Evolutionary conservation across 1,140 invertebrate species (phyloP).

Genomic region (Micrasema minimum): DNA sequence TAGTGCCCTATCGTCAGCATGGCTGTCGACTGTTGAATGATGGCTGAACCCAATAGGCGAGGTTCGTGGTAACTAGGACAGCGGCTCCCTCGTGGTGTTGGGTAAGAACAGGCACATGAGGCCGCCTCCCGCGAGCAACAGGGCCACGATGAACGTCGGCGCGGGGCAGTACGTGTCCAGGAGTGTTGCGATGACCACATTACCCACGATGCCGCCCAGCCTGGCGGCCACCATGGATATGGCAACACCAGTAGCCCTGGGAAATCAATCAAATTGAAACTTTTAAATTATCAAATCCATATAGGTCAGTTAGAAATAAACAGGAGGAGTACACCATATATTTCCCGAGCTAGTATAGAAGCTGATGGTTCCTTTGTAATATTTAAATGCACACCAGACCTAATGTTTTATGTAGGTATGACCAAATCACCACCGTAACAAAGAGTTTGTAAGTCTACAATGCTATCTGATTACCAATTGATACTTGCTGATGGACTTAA

Average conservation of each 20-base stretch:
- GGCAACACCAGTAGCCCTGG: slow-evolving; percentile 84
- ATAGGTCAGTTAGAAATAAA: too few species aligned
- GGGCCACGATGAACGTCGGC: slow-evolving; percentile 86
- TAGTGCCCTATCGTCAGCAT: neutral
- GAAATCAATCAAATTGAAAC: slow-evolving; percentile 34
- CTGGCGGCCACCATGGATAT: slow-evolving; percentile 88
- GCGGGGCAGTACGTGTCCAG: slow-evolving; percentile 85
- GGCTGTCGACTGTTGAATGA: neutral
- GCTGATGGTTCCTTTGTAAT: too few species aligned
- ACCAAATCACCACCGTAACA: too few species aligned
- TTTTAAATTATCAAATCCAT: too few species aligned
- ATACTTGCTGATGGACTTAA: too few species aligned
- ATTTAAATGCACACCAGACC: too few species aligned
- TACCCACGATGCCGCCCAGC: slow-evolving; percentile 86
- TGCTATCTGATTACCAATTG: too few species aligned
- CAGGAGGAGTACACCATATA: too few species aligned
- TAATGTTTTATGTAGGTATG: too few species aligned
- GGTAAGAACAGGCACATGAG: slow-evolving; percentile 85
- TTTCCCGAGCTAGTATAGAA: too few species aligned
- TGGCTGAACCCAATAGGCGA: neutral
- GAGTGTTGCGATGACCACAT: slow-evolving; percentile 85
- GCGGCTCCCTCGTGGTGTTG: slow-evolving; percentile 84
- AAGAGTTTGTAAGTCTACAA: too few species aligned
- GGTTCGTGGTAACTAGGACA: slow-evolving; percentile 70
- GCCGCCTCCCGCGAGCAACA: slow-evolving; percentile 82